phyloP scores from a whole-genome alignment of 2,888 invertebrate genomes.

The Acrobasis suavella region DNA sequence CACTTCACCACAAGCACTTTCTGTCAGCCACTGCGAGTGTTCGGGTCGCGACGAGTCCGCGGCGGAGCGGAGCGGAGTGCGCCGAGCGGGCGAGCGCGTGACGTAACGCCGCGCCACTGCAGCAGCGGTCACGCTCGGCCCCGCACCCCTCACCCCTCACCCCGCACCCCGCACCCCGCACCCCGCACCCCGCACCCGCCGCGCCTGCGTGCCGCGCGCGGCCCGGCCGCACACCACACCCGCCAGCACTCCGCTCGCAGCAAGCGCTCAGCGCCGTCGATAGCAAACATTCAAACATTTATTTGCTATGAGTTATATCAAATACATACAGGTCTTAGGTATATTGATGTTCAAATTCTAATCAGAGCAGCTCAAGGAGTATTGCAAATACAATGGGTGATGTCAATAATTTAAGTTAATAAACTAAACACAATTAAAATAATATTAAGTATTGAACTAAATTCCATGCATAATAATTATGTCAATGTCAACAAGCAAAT shows the following conservation, averaged over 20 bases:
- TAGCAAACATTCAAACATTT: no score
- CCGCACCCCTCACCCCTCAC: slow-evolving; percentile 20
- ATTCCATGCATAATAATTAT: no score
- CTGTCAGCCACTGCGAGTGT: slow-evolving; percentile 14
- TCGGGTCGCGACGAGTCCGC: slow-evolving; percentile 15
- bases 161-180: slow-evolving; percentile 31
- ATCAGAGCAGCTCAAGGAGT: no score
- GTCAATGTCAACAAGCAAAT: no score
- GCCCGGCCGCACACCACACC: slow-evolving; percentile 30
- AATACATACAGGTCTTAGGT: no score
- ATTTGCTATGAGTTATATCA: no score
- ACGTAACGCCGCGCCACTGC: slow-evolving; percentile 59
- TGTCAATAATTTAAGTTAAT: no score
- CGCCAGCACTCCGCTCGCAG: slow-evolving; percentile 25
- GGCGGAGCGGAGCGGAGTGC: slow-evolving; percentile 19
- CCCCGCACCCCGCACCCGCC: slow-evolving; percentile 29
- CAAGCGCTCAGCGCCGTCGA: slow-evolving; percentile 7
- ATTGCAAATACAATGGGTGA: no score
- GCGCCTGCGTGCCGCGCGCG: slow-evolving; percentile 35
- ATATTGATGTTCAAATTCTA: no score
- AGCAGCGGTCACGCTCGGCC: slow-evolving; percentile 37
- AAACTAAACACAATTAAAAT: no score
- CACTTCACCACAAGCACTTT: slow-evolving; percentile 14
- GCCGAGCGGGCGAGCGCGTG: slow-evolving; percentile 38
- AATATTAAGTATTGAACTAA: no score